Evolutionary conservation across 2,113 vertebrate genomes (phyloP).

Genomic region (Melanerpes aurifrons): DNA sequence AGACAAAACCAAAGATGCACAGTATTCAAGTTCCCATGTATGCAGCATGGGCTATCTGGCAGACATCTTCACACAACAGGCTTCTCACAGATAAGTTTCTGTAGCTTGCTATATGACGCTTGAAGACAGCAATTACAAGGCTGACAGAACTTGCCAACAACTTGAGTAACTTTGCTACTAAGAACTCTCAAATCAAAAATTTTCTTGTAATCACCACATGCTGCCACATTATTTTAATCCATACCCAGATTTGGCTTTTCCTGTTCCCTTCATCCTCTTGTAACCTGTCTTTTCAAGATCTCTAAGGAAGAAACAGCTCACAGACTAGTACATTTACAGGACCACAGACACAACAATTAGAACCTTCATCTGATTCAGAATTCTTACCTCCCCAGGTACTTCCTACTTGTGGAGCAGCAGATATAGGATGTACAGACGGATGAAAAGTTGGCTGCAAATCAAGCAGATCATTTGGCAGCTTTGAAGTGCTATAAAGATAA

Average conservation of each 20-base stretch:
- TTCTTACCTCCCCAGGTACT: slow-evolving; percentile 95
- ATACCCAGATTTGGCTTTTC: not conserved
- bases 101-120: not conserved
- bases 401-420: slow-evolving; percentile 84
- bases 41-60: not conserved
- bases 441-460: slow-evolving; percentile 95
- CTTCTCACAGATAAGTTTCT: not conserved
- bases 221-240: not conserved
- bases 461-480: slow-evolving; percentile 92
- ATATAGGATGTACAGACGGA: slow-evolving; percentile 83
- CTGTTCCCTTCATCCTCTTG: not conserved
- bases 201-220: not conserved
- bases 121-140: not conserved
- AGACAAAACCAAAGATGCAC: not conserved
- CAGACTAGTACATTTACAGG: not conserved
- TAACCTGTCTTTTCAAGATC: not conserved
- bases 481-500: slow-evolving; percentile 83
- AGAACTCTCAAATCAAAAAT: not conserved
- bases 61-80: not conserved
- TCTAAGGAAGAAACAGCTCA: not conserved
- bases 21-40: accelerated
- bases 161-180: not conserved
- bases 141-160: not conserved
- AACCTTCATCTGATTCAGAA: not conserved
- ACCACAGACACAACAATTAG: not conserved